These are phyloP conservation scores for Zapornia atra DNA, from an alignment of 2,113 vertebrate species.

Conservation along the genomic window DNA sequence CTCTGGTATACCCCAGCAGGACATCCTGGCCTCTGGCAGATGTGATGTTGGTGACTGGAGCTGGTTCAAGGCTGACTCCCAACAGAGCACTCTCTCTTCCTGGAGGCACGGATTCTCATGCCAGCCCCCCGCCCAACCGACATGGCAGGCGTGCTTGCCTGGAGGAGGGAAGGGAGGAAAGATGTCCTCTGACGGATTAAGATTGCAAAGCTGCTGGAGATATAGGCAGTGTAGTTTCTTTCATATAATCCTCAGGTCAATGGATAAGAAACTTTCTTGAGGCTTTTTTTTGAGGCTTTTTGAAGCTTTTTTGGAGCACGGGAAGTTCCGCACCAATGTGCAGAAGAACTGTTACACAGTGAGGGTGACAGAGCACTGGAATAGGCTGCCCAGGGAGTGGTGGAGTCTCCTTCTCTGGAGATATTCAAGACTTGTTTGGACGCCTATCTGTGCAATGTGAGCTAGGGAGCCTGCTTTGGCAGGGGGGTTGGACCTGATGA, in stretches of 20 bases:
- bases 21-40: neutral
- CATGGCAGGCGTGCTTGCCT: neutral
- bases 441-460: too few relatives aligned
- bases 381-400: too few relatives aligned
- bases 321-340: too few relatives aligned
- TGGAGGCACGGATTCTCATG: neutral
- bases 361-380: too few relatives aligned
- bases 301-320: too few relatives aligned
- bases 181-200: neutral
- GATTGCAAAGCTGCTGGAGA: neutral
- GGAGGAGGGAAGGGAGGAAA: fast-evolving
- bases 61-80: neutral
- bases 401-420: too few relatives aligned
- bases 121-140: neutral
- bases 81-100: neutral
- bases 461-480: too few relatives aligned
- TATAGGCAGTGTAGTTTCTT: neutral
- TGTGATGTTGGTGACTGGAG: neutral
- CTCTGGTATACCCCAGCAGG: neutral
- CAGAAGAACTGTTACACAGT: too few relatives aligned
- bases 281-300: too few relatives aligned
- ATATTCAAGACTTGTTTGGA: too few relatives aligned
- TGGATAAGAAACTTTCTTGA: neutral
- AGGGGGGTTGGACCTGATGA: too few relatives aligned
- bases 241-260: neutral